Conservation (phyloP, 2,113 vertebrate genomes). For the Heteronetta atricapilla region DNA sequence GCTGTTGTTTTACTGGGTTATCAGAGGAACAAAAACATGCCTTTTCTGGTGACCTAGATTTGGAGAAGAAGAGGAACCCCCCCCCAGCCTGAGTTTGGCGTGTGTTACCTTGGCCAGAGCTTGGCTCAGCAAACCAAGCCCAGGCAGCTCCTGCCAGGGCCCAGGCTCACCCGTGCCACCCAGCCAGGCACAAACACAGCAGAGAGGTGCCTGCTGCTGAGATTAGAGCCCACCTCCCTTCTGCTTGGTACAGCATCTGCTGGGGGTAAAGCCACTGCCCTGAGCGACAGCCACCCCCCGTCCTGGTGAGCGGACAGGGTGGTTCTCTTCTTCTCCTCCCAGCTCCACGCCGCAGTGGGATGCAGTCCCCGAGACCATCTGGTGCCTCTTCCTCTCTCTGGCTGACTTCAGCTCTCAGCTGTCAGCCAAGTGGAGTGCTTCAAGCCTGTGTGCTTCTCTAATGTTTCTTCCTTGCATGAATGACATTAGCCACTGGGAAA, state of each 20-base stretch:
- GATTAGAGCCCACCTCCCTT: not conserved
- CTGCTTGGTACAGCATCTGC: not conserved
- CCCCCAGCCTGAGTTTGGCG: not conserved
- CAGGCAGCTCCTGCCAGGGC: not conserved
- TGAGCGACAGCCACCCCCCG: not conserved
- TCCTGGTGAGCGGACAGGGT: not conserved
- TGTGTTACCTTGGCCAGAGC: not conserved
- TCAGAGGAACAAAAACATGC: not conserved
- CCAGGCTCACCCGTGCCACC: not conserved
- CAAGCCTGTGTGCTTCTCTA: not conserved
- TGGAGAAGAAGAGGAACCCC: not conserved
- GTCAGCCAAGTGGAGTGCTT: not conserved
- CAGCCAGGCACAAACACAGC: not conserved
- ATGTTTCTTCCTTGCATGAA: not conserved
- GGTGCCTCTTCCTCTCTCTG: not conserved
- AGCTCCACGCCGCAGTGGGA: not conserved
- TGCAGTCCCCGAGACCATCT: not conserved
- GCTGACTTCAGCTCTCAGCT: not conserved
- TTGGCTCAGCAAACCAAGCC: not conserved
- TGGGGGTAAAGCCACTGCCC: accelerated
- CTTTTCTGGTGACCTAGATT: not conserved
- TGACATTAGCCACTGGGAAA: not conserved
- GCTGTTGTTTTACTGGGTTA: not conserved
- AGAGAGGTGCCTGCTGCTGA: not conserved
- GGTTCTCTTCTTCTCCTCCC: not conserved